A percentile compares a stretch with the other conserved stretches of the same genome.
Conservation (phyloP, 2,797 vertebrate genomes). For the Anabas testudineus region DNA sequence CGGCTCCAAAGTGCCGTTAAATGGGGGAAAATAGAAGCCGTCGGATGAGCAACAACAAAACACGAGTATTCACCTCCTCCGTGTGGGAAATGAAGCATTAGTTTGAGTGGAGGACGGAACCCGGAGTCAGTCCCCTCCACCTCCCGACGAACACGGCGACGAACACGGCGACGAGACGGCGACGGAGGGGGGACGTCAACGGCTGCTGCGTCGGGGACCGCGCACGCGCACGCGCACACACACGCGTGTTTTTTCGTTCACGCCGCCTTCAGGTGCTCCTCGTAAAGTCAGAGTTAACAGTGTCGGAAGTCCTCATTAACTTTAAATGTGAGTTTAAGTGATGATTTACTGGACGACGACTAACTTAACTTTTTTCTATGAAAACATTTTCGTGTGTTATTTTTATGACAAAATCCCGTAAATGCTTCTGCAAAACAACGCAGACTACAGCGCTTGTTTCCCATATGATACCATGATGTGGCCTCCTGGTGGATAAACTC, state of each 20-base stretch:
- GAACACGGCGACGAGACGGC: conserved; percentile 54
- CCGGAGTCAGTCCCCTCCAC: conserved; percentile 28
- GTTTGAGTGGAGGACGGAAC: conserved; percentile 13
- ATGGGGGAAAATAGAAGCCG: not conserved
- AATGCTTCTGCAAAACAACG: not conserved
- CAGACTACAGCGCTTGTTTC: not conserved
- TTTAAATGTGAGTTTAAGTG: not conserved
- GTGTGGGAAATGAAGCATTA: conserved; percentile 9
- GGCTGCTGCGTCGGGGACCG: conserved; percentile 56
- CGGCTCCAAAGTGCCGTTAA: conserved; percentile 15
- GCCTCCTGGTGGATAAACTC: conserved; percentile 37
- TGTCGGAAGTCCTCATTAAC: rapidly evolving
- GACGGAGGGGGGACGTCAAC: conserved; percentile 77
- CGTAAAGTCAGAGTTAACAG: not conserved
- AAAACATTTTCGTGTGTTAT: too few relatives aligned
- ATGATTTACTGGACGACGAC: rapidly evolving
- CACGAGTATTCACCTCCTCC: not conserved
- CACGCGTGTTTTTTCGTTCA: not conserved
- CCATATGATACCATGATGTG: not conserved
- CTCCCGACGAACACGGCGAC: conserved; percentile 61
- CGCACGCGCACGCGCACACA: conserved; percentile 35
- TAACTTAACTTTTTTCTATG: too few relatives aligned
- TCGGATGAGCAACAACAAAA: not conserved
- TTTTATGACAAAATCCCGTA: not conserved
- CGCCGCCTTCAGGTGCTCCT: conserved; percentile 44